Percentiles rank a stretch among this genome's conserved stretches.
Conservation (phyloP, 2,888 invertebrate species). For the Agrochola circellaris region DNA sequence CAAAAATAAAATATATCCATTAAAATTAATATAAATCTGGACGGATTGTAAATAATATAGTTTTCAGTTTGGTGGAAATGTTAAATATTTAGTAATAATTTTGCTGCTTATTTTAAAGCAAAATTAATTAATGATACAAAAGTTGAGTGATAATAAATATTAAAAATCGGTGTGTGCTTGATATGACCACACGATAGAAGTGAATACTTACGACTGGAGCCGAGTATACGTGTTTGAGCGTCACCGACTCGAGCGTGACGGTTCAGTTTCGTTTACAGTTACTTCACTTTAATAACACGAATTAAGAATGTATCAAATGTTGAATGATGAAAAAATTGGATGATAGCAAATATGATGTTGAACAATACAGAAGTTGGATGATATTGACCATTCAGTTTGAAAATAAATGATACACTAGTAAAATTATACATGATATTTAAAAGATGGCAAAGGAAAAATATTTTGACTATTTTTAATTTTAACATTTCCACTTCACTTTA, state of each 20-base stretch:
- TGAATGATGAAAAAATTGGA: background rate
- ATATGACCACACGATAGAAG: background rate
- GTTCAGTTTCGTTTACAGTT: background rate
- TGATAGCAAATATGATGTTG: background rate
- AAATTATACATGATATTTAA: background rate
- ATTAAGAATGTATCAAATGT: background rate
- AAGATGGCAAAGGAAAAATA: background rate
- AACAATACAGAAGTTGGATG: background rate
- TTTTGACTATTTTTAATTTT: background rate
- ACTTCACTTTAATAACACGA: background rate
- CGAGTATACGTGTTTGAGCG: background rate
- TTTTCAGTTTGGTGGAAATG: slow-evolving; percentile 28
- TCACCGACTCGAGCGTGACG: background rate
- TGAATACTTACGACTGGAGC: background rate
- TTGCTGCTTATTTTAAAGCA: background rate
- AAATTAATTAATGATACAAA: background rate
- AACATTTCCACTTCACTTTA: slow-evolving; percentile 49
- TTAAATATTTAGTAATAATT: background rate
- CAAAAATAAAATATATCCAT: slow-evolving; percentile 52
- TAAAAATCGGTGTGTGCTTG: background rate
- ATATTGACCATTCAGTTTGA: too few relatives aligned
- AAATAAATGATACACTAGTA: background rate
- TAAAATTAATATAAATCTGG: slow-evolving; percentile 61
- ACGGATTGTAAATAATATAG: slow-evolving; percentile 60
- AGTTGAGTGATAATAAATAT: background rate